A percentile compares a stretch with the other conserved stretches of the same genome.
phyloP scores from a whole-genome alignment of 2,113 vertebrate species.

The Anolis sagrei region DNA sequence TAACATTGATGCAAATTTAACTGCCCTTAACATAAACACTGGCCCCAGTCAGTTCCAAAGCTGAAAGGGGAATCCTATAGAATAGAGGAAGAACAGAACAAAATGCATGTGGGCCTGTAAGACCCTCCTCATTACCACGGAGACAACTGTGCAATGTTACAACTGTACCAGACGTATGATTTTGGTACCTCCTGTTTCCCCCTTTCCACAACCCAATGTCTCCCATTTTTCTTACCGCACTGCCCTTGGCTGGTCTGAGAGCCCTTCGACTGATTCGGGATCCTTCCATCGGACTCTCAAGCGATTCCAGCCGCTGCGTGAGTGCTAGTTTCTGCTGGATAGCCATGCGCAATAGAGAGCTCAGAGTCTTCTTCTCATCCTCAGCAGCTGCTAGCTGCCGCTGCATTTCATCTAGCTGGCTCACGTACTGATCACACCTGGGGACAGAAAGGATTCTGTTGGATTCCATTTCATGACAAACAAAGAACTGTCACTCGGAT shows the following conservation, averaged over 20 bases:
- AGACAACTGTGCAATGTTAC: not conserved
- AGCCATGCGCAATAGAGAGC: constrained; percentile 60
- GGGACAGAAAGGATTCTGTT: not conserved
- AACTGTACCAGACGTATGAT: not conserved
- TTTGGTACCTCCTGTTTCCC: not conserved
- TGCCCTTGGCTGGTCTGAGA: constrained; percentile 38
- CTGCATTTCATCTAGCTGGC: constrained; percentile 65
- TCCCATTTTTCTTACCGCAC: constrained; percentile 47
- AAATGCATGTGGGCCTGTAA: not conserved
- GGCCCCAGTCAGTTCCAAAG: not conserved
- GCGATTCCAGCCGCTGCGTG: constrained; percentile 49
- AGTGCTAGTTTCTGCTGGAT: constrained; percentile 67
- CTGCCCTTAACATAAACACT: not conserved
- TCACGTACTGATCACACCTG: constrained; percentile 64
- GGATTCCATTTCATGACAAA: not conserved
- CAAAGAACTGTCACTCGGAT: not conserved
- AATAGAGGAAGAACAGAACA: not conserved
- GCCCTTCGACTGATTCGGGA: constrained; percentile 72
- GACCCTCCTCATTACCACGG: not conserved
- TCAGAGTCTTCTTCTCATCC: constrained; percentile 66
- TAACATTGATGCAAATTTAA: not conserved
- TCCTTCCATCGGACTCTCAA: constrained; percentile 60
- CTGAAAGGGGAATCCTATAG: constrained; percentile 37
- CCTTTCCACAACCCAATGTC: not conserved
- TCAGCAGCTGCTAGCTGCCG: constrained; percentile 58